phyloP scores from a whole-genome alignment of 2,797 vertebrate species.

The Anguilla obscura region DNA sequence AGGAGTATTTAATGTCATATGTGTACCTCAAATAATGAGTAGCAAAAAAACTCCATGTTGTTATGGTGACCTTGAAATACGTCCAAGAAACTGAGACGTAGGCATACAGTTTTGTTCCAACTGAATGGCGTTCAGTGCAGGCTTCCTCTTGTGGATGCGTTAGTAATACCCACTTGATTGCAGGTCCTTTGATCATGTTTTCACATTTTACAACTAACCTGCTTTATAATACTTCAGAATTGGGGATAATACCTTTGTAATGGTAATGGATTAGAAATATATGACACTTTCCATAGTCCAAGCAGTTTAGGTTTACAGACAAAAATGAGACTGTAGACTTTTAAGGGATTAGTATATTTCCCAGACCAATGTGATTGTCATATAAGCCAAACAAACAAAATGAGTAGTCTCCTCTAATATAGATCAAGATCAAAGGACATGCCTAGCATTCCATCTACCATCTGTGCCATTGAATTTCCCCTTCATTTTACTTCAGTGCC shows the following conservation, averaged over 20 bases:
- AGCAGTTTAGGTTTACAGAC: background rate
- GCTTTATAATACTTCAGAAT: background rate
- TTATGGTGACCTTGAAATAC: background rate
- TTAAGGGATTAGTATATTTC: background rate
- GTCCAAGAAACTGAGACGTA: background rate
- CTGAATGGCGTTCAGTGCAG: background rate
- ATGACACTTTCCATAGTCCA: background rate
- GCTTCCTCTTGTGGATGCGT: background rate
- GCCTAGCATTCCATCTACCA: background rate
- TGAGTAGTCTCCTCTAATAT: background rate
- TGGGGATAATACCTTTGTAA: background rate
- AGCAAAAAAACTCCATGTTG: too few relatives aligned
- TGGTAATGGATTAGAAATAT: background rate
- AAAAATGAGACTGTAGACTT: background rate
- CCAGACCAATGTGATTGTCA: background rate
- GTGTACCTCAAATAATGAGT: background rate
- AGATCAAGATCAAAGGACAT: background rate
- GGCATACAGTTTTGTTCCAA: background rate
- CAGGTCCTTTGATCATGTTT: background rate
- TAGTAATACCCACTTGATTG: background rate
- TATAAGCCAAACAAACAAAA: background rate
- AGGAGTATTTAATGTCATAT: background rate
- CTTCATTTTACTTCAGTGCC: slow-evolving; percentile 72
- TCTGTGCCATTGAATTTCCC: background rate
- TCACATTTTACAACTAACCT: background rate